Evolutionary conservation across 2,797 vertebrate species (phyloP).

Genomic region (Xiphorhynchus erythropygius): DNA sequence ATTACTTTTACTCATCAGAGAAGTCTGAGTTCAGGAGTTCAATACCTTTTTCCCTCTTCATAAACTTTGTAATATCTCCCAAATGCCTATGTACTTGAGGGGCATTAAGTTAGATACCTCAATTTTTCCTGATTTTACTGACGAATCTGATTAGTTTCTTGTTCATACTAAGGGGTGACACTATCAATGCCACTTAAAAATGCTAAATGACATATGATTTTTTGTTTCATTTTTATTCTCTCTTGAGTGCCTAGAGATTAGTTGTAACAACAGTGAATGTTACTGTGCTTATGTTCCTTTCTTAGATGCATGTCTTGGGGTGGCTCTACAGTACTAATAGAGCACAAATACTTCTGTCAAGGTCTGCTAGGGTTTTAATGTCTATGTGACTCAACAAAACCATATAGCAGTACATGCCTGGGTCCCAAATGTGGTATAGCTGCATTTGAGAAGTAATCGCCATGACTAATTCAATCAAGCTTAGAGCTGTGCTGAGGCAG

Average conservation of each 20-base stretch:
- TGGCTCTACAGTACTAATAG: background rate
- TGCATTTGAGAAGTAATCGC: constrained; percentile 24
- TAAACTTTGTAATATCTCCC: background rate
- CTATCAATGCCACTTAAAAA: background rate
- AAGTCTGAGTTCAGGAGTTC: background rate
- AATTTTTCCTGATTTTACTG: background rate
- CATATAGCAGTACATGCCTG: background rate
- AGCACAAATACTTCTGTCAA: constrained; percentile 2
- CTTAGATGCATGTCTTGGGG: background rate
- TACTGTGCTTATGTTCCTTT: background rate
- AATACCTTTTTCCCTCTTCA: background rate
- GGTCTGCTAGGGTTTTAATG: background rate
- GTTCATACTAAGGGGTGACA: background rate
- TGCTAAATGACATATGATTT: background rate
- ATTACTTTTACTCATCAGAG: background rate
- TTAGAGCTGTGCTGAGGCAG: background rate
- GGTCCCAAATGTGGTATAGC: background rate
- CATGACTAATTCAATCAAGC: constrained; percentile 29
- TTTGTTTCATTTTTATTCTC: background rate
- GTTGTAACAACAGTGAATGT: background rate
- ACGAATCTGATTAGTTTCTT: background rate
- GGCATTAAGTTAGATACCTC: background rate
- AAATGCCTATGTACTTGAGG: background rate
- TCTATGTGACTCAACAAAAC: background rate
- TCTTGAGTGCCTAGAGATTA: background rate